Percentiles rank a stretch among this genome's conserved stretches.
Conservation (phyloP, 2,888 invertebrate species). For the Nasonia oneida region DNA sequence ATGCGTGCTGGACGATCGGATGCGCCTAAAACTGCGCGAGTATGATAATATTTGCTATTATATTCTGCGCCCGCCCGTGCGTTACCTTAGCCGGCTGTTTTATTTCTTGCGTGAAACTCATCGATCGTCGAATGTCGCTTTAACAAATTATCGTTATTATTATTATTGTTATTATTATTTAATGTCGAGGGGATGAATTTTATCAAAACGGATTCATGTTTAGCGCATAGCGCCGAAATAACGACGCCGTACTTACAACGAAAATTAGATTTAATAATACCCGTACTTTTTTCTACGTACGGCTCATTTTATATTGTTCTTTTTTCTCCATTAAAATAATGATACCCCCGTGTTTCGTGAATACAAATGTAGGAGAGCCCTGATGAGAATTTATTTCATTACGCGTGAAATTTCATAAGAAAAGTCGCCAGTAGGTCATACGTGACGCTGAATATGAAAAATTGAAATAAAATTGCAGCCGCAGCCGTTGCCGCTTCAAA, state of each 20-base stretch:
- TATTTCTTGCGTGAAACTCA: background rate
- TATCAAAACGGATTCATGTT: background rate
- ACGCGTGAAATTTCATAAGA: constrained; percentile 20
- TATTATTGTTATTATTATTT: background rate
- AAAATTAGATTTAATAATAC: constrained; percentile 10
- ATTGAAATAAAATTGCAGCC: constrained; percentile 24
- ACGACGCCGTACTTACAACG: background rate
- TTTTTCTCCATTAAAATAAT: constrained; percentile 8
- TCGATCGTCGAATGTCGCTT: background rate
- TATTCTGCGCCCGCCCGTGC: background rate
- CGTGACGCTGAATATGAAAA: constrained; percentile 37
- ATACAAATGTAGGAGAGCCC: background rate
- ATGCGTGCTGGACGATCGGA: background rate
- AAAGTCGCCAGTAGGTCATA: constrained; percentile 15
- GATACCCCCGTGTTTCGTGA: background rate
- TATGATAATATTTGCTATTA: constrained; percentile 11
- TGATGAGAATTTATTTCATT: constrained; percentile 30
- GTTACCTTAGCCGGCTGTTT: background rate
- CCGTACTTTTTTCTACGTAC: background rate
- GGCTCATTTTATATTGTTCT: background rate
- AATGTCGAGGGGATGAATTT: background rate
- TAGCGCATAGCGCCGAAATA: background rate
- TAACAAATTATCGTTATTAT: background rate
- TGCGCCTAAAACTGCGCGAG: background rate
- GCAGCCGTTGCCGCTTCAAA: background rate